These are phyloP conservation scores for Phymatocera aterrima DNA, from an alignment of 2,888 invertebrate species.

Conservation along the genomic window DNA sequence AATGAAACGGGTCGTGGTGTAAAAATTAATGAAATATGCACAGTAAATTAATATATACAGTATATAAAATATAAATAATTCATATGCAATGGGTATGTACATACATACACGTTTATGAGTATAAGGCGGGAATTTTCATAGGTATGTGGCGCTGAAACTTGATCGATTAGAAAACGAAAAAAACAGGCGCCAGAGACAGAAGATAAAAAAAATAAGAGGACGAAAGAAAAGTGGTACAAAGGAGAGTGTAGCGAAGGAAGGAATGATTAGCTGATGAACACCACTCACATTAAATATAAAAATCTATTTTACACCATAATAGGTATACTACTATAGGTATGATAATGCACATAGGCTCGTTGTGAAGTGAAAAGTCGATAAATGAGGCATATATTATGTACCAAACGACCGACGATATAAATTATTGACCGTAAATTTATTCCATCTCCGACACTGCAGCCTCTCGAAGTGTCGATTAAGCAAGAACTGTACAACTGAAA, in stretches of 20 bases:
- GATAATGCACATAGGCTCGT: not conserved
- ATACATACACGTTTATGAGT: too few species aligned
- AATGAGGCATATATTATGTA: not conserved
- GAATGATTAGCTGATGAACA: not conserved
- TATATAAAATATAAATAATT: too few species aligned
- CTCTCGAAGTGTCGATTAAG: slow-evolving; percentile 13
- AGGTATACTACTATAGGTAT: not conserved
- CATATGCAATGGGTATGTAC: too few species aligned
- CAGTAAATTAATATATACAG: not conserved
- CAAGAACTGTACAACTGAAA: too few species aligned
- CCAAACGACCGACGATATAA: too few species aligned
- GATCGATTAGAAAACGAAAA: too few species aligned
- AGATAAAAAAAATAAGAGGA: too few species aligned
- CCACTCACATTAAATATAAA: not conserved
- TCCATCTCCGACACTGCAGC: not conserved
- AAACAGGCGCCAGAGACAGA: not conserved
- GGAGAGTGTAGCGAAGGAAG: not conserved
- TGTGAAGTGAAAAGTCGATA: not conserved
- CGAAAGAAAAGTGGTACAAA: not conserved
- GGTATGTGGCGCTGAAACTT: not conserved
- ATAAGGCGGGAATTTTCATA: too few species aligned
- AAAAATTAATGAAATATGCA: slow-evolving; percentile 2
- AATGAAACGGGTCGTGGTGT: not conserved
- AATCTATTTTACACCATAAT: not conserved
- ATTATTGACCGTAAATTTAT: slow-evolving; percentile 33